phyloP scores from a whole-genome alignment of 1,140 invertebrate species.

The Himalopsyche phryganea region DNA sequence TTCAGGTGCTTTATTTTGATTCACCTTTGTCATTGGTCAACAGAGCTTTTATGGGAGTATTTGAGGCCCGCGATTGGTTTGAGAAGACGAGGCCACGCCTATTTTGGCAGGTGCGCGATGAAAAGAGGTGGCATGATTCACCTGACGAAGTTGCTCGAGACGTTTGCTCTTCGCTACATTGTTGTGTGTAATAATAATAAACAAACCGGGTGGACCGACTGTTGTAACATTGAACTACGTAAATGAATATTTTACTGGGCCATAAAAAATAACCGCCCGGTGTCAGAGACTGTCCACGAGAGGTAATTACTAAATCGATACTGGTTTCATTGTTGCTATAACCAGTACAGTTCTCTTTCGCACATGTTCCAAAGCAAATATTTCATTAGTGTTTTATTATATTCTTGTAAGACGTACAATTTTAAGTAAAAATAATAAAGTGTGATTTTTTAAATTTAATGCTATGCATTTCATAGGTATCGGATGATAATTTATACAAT shows the following conservation, averaged over 20 bases:
- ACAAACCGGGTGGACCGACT: not conserved
- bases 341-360: too few species aligned
- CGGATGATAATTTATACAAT: too few species aligned
- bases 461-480: too few species aligned
- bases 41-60: conserved; percentile 13
- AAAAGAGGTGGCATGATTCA: conserved; percentile 10
- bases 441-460: too few species aligned
- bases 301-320: too few species aligned
- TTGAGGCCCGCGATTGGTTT: conserved; percentile 9
- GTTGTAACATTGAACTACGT: conserved; percentile 1
- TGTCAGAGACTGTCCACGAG: too few species aligned
- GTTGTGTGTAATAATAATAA: not conserved
- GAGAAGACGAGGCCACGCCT: conserved; percentile 7
- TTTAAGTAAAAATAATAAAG: too few species aligned
- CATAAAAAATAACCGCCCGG: too few species aligned
- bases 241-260: not conserved
- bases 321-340: too few species aligned
- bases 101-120: conserved; percentile 4
- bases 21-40: conserved; percentile 5
- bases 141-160: conserved; percentile 4
- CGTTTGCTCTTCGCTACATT: not conserved
- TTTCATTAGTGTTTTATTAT: too few species aligned
- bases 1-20: not conserved
- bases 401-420: too few species aligned
- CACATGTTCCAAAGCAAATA: too few species aligned